These are phyloP conservation scores for Dicentrarchus labrax DNA, from an alignment of 2,113 vertebrate species.

Conservation along the genomic window DNA sequence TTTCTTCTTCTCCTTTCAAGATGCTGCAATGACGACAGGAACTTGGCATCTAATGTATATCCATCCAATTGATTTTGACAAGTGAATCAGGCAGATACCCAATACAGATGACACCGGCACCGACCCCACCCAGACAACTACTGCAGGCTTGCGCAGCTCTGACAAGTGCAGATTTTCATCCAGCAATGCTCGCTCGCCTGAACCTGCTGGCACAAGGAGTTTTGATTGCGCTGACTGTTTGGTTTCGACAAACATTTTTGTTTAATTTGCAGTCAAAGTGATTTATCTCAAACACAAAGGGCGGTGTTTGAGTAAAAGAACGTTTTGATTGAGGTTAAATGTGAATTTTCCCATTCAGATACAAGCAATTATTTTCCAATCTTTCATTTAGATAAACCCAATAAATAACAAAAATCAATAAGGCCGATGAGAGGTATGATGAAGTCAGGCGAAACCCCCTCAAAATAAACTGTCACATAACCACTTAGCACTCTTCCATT, in stretches of 20 bases:
- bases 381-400: neutral
- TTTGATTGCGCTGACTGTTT: neutral
- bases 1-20: neutral
- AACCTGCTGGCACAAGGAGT: neutral
- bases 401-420: constrained; percentile 13
- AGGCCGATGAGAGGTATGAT: neutral
- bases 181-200: neutral
- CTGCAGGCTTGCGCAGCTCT: constrained; percentile 18
- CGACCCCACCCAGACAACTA: constrained; percentile 20
- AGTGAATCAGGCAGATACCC: constrained; percentile 57
- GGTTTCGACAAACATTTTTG: neutral
- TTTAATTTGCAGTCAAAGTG: neutral
- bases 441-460: constrained; percentile 15
- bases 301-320: neutral
- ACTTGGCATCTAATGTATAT: constrained; percentile 17
- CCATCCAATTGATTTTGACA: constrained; percentile 59
- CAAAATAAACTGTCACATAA: constrained; percentile 47
- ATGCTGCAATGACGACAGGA: constrained; percentile 27
- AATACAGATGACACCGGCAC: constrained; percentile 46
- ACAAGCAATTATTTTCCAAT: neutral
- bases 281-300: neutral
- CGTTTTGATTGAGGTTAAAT: neutral
- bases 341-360: neutral
- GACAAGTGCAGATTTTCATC: constrained; percentile 25
- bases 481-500: constrained; percentile 30